These are phyloP conservation scores for Neolamprologus variostigma DNA, from an alignment of 2,113 vertebrate species.

Conservation along the genomic window DNA sequence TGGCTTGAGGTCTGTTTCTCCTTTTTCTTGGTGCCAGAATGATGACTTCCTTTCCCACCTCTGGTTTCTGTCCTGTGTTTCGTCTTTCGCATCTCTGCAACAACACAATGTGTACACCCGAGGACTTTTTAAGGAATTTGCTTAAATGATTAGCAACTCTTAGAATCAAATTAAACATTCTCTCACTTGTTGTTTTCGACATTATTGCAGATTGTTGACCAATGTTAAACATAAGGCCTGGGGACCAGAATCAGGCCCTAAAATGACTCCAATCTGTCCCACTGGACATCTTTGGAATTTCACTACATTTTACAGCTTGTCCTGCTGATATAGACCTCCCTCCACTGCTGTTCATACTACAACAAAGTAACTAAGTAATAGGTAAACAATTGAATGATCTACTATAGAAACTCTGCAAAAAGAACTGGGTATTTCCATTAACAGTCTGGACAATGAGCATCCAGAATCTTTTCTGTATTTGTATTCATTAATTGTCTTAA, in stretches of 20 bases:
- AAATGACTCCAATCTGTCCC: neutral
- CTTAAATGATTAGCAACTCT: neutral
- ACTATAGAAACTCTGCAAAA: neutral
- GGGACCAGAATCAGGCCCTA: neutral
- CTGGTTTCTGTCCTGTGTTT: slow-evolving; percentile 46
- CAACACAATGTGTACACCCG: neutral
- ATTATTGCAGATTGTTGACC: neutral
- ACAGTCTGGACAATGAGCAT: neutral
- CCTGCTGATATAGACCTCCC: neutral
- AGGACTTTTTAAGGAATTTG: neutral
- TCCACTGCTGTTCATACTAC: neutral
- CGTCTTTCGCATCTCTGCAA: slow-evolving; percentile 20
- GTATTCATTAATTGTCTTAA: neutral
- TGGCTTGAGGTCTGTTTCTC: slow-evolving; percentile 28
- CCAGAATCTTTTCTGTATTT: neutral
- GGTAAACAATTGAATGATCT: neutral
- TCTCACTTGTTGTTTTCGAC: neutral
- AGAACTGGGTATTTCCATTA: neutral
- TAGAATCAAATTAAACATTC: neutral
- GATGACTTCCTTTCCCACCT: slow-evolving; percentile 42
- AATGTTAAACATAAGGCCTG: neutral
- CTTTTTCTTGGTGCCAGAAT: slow-evolving; percentile 49
- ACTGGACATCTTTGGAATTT: neutral
- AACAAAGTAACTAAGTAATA: neutral
- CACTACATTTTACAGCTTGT: neutral